Base-by-base conservation (phyloP, 2,888 invertebrate species). In the Autographa gamma region DNA sequence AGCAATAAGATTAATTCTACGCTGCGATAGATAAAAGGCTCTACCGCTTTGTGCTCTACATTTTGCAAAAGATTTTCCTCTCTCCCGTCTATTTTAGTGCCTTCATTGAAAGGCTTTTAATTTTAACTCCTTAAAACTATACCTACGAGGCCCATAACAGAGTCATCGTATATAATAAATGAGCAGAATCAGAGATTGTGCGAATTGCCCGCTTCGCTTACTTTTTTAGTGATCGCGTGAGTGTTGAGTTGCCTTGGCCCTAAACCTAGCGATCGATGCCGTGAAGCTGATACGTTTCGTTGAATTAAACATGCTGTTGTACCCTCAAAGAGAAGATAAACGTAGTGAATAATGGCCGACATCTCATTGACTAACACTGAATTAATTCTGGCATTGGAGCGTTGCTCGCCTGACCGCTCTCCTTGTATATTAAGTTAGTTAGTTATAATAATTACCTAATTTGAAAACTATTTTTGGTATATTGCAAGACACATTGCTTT, bases 211-310 rank as follows among this genome's bases (percentile, higher is more conserved):
- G 79, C 65, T 73, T 66, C 38, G 62, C 59, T 75, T 73, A 74
- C 66, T 76, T 73, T 83, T 81, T 83, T 76, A 74, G 77, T 58
- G 73, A 86, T 88, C 84, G 89, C 88, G 88, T 89, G 88, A 77
- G 71, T 74, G 73, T 83, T 60, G 32, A 66, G 59, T 82, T 71
- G 76, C 89, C 90, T 89, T 89, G 89, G 83, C 89, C 85, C 87
- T 87, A 86, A 79, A 81, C 84, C 76, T 74, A 73, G 63, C 73
- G 75, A 79, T 76, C 81, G 71, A 80, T 77, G 73, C 74, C 61
- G 78, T 68, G 77, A 69, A 60, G 77, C 79, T 52, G 71, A 75
- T 71, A 75, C 63, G 63, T 73, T 84, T 75, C 77, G 71, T 77
- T 82, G 80, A 83, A 82, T 82, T 73, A 73, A 78, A 77, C 78